Evolutionary conservation across 2,888 invertebrate species (phyloP), one percentile per base, ranked within the genome.

Genomic region (Catocala nupta): DNA sequence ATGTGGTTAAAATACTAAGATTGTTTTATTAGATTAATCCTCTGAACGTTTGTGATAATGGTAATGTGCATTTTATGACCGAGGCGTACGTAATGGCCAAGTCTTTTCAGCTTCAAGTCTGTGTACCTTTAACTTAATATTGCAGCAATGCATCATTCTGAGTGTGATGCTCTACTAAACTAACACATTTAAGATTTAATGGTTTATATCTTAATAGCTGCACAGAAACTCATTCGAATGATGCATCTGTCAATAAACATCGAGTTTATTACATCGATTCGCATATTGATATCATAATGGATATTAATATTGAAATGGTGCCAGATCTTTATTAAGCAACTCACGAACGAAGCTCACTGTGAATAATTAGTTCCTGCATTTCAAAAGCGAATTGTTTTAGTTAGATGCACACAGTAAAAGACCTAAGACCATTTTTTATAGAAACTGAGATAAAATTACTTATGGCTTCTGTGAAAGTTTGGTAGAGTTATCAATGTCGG

Each of bases 1-100:
- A 90, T 89, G 91, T 87, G 90, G 92, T 91, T 74, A 68, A 62
- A 25, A 59, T 64, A 58, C 66, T 63, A 63, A 74, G 62, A 77
- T 77, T 80, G 77, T 71, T 81, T 81, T 81, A 78, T 78, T 73
- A 64, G 56, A 78, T 69, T 64, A 63, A 13, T 45, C 56, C 59
- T 49, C 52, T 43, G 12, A 42, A 34, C 39, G 43, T 33, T 42
- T 51, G 16, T 43, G 39, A 25, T 71, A 39, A 11, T n/a, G 44
- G 36, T 58, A 54, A 33, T 54, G 12, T 48, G 10, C 48, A 16
- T 48, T 71, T 66, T 57, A 49, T 49, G 33, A 49, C 49, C 49
- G 33, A 33, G 7, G 5, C 34, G n/a, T 49, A 49, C n/a, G 34
- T 49, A 49, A 49, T 49, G 49, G 16, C 16, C 16, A 4, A 47